Conservation (phyloP, 2,113 vertebrate genomes). For the Tyto alba region DNA sequence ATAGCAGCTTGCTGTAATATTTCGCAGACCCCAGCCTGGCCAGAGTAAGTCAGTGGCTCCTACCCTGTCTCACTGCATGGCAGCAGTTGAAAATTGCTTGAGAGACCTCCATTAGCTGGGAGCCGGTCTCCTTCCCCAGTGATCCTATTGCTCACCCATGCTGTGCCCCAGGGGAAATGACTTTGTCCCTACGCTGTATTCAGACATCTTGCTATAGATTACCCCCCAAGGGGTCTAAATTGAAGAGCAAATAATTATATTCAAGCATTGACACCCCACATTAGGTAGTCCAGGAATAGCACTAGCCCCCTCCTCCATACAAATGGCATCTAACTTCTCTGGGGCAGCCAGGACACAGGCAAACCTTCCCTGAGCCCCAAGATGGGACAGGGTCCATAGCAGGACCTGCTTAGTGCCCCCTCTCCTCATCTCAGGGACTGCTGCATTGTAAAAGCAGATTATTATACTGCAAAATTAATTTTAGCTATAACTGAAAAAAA, state of each 20-base stretch:
- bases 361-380: neutral
- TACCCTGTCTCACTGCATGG: neutral
- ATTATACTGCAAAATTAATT: neutral
- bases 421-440: neutral
- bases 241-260: neutral
- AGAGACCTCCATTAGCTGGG: neutral
- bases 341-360: neutral
- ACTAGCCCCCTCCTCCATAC: neutral
- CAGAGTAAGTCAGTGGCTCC: neutral
- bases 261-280: neutral
- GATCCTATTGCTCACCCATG: accelerated
- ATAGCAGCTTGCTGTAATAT: neutral
- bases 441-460: neutral
- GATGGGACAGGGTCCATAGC: neutral
- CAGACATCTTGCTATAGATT: neutral
- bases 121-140: neutral
- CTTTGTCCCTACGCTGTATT: neutral
- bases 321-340: neutral
- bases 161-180: neutral
- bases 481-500: conserved; percentile 2
- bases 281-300: neutral
- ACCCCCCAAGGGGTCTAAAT: neutral
- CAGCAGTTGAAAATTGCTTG: neutral
- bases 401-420: neutral
- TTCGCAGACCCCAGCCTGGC: neutral